A percentile compares a stretch with the other conserved stretches of the same genome.
Conservation (phyloP, 1,140 invertebrate genomes). For the Harpegnathos saltator region DNA sequence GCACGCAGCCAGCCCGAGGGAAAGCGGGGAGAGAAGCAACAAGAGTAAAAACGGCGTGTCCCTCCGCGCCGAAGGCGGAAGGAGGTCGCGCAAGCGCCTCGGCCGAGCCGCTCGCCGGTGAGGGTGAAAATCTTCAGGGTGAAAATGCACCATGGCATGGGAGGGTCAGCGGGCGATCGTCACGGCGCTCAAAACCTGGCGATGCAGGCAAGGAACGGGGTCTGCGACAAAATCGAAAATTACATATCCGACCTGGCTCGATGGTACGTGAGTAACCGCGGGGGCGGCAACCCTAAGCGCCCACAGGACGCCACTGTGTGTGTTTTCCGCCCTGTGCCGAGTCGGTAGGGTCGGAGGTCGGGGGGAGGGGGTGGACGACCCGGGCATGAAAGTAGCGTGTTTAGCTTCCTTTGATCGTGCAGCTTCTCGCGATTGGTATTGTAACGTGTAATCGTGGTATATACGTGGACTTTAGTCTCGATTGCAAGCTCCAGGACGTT, state of each 20-base stretch:
- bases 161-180: conserved; percentile 82
- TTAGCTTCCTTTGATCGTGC: conserved; percentile 29
- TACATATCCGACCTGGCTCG: conserved; percentile 89
- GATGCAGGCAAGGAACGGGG: conserved; percentile 83
- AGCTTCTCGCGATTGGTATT: conserved; percentile 11
- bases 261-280: conserved; percentile 86
- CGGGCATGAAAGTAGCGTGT: conserved; percentile 62
- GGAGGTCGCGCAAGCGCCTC: conserved; percentile 78
- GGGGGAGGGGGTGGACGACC: conserved; percentile 18
- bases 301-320: neutral
- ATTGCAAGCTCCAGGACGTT: neutral
- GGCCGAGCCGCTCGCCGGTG: conserved; percentile 62
- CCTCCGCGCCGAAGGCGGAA: conserved; percentile 44
- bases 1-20: neutral
- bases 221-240: conserved; percentile 89
- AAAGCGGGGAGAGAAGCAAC: conserved; percentile 35
- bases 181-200: conserved; percentile 78
- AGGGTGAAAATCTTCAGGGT: conserved; percentile 72
- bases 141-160: conserved; percentile 85
- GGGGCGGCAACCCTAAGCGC: neutral
- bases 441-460: neutral
- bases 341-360: conserved; percentile 42
- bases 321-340: conserved; percentile 54
- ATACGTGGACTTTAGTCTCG: neutral
- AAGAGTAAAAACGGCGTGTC: conserved; percentile 38